Evolutionary conservation across 2,888 invertebrate species (phyloP), one percentile per base, ranked within the genome.

Genomic region (Dicranocentrus wangi): DNA sequence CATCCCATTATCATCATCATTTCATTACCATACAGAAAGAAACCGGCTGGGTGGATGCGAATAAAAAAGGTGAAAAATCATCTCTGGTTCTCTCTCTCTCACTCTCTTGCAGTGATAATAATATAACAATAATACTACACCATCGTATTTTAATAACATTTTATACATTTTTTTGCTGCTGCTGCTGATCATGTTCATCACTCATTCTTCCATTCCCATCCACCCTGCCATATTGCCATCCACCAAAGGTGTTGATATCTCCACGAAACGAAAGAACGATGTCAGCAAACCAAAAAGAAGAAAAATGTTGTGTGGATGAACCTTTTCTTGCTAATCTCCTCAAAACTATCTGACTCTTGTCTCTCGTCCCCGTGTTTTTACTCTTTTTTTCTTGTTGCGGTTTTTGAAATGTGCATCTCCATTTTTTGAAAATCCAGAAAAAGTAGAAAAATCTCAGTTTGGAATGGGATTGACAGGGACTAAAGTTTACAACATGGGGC

Each of bases 1-100:
- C 65, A 53, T 73, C 60, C 65, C 65, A 73, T 73, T 51, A 73
- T 55, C 39, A 58, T 70, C 69, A 21, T 42, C 43, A 72, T n/a
- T 32, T 73, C 39, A 73, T 73, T 73, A 53, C 23, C 53, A 73
- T 65, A 53, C 25, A 15, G 32, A 32, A 63, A 65, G 42, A 73
- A 73, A 73, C 73, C 73, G 73, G 73, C 73, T 73, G 17, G 65
- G 17, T 21, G 55, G 39, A 25, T n/a, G n/a, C 55, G 25, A 32
- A 51, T 21, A 17, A 66, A 25, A 32, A 53, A 42, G 19, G 25
- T 47, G 39, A 2, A 19, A 55, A 69, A 39, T 39, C 25, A 3
- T 19, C n/a, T 39, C 42, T 42, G n/a, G n/a, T n/a, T n/a, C n/a
- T n/a, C n/a, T n/a, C n/a, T n/a, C n/a, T n/a, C n/a, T n/a, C n/a